Conservation (phyloP, 2,888 invertebrate genomes). For the Latrodectus elegans region DNA sequence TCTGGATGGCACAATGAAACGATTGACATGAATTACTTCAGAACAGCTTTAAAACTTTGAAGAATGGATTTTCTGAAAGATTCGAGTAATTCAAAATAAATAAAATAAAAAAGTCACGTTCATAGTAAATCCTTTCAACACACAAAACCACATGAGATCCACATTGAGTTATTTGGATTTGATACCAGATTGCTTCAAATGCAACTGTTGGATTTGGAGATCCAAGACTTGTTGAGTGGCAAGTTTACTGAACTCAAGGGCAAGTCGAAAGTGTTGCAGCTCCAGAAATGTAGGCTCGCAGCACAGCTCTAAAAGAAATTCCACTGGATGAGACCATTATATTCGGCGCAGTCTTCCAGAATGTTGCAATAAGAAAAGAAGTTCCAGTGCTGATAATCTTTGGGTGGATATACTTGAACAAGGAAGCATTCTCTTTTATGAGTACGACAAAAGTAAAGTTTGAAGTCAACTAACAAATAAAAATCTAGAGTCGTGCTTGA, state of each 20-base stretch:
- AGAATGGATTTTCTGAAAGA: too few relatives aligned
- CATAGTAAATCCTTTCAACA: too few relatives aligned
- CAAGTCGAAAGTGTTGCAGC: background rate
- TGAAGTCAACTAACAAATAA: background rate
- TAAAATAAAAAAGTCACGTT: too few relatives aligned
- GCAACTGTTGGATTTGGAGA: conserved; percentile 8
- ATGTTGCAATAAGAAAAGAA: background rate
- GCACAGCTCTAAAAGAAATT: conserved; percentile 13
- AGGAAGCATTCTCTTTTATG: conserved; percentile 7
- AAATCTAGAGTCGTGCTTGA: background rate
- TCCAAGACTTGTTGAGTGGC: conserved; percentile 2
- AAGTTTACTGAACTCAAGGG: conserved; percentile 10
- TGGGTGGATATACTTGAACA: background rate
- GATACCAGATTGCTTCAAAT: background rate
- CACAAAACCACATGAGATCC: too few relatives aligned
- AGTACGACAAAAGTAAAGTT: background rate
- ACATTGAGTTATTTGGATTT: too few relatives aligned
- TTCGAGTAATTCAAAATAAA: too few relatives aligned
- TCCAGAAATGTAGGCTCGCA: background rate
- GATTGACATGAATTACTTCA: too few relatives aligned
- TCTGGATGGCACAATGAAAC: too few relatives aligned
- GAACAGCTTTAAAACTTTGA: too few relatives aligned
- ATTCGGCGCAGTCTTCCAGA: conserved; percentile 13
- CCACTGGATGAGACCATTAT: background rate
- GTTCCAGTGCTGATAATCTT: conserved; percentile 15